Base-by-base conservation (phyloP, 2,113 vertebrate genomes). In the Pagrus major region DNA sequence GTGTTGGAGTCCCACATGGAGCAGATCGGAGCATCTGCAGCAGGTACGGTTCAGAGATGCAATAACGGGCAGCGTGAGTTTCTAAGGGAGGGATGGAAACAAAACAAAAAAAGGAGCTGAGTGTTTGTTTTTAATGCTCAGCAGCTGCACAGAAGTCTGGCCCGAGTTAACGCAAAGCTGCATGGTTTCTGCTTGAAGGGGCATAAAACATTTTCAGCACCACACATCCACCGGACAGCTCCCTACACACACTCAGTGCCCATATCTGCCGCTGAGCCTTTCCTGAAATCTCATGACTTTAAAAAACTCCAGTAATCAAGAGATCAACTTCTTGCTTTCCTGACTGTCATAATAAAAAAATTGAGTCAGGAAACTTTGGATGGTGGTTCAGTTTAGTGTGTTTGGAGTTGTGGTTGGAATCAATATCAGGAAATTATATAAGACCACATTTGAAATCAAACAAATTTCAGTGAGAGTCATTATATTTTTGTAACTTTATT, bases 1-100 rank as follows among this genome's bases (percentile, higher is more conserved):
- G 95, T 96, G 37, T 83, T 96, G 76, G 95, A 96, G 86, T 96
- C 96, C 44, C 96, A 97, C 91, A 96, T 96, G 96, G 93, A 90
- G 71, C 97, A 96, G 89, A 96, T 97, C 16, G 94, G 91, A 83
- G 94, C 96, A 5, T 96, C 96, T 2, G 96, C 96, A 65, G 96
- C 97, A 93, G 96, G 97, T 97, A 94, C 11, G 69, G 71, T 64
- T 56, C 37, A 49, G 37, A 37, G 49, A 42, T 27, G 47, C 23
- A n/a, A n/a, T 1, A 7, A 27, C 31, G 6, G 39, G 31, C 11
- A 52, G 3, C 18, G 27, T 23, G 31, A 1, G 6, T 65, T 33
- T 76, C 37, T 49, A 56, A 10, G 51, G 42, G 15, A 81, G 65
- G 46, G 12, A 37, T 4, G n/a, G 3, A 14, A 5, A n/a, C n/a